phyloP scores from a whole-genome alignment of 2,113 vertebrate species.

The Amblyopsis rosae region DNA sequence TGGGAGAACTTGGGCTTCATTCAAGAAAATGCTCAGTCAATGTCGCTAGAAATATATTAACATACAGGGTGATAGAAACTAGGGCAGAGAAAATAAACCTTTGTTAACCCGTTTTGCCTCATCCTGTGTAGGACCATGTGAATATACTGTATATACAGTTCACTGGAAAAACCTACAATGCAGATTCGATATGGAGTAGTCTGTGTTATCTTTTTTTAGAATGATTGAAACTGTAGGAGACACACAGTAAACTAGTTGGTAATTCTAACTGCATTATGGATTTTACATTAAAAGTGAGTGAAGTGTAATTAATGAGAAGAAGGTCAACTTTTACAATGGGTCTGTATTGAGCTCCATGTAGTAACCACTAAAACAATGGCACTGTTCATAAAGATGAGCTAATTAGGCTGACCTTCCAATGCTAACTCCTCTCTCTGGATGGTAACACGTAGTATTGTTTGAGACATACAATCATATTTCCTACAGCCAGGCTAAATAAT shows the following conservation, averaged over 20 bases:
- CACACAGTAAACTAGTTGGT: background rate
- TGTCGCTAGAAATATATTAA: slow-evolving; percentile 50
- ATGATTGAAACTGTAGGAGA: background rate
- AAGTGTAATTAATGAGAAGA: background rate
- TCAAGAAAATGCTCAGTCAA: slow-evolving; percentile 56
- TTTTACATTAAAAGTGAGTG: background rate
- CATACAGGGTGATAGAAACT: slow-evolving; percentile 35
- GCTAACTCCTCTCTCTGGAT: background rate
- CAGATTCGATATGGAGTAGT: background rate
- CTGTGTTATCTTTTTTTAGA: background rate
- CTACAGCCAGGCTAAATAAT: background rate
- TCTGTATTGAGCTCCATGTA: background rate
- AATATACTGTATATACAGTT: background rate
- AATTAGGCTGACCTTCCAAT: background rate
- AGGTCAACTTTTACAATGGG: background rate
- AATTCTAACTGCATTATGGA: background rate
- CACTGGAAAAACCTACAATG: background rate
- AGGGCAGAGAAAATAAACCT: slow-evolving; percentile 30
- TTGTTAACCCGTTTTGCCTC: background rate
- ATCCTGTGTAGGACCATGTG: background rate
- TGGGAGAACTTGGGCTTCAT: slow-evolving; percentile 38
- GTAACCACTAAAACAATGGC: background rate
- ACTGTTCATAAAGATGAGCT: background rate
- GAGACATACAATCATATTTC: background rate
- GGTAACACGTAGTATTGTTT: background rate